A percentile compares a stretch with the other conserved stretches of the same genome.
Conservation (phyloP, 2,888 invertebrate species). For the Slavum lentiscoides region DNA sequence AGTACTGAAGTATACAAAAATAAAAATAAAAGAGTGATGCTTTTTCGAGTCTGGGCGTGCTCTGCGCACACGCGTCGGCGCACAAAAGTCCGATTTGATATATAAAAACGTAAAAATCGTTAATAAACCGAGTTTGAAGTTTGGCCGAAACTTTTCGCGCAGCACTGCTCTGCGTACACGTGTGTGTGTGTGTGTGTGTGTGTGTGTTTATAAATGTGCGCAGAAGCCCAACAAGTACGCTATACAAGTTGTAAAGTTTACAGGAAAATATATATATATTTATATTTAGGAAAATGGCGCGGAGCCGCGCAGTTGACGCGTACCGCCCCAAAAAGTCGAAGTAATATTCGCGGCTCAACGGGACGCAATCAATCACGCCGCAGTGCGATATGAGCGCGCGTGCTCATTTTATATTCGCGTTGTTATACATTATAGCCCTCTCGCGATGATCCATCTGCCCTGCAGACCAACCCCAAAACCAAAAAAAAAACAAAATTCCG, state of each 20-base stretch:
- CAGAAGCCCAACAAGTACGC: constrained; percentile 7
- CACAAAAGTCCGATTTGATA: neutral
- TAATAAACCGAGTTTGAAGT: constrained; percentile 29
- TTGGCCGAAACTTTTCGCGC: constrained; percentile 11
- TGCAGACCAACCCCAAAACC: no score
- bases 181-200: neutral
- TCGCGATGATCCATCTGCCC: neutral
- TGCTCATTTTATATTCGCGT: constrained; percentile 3
- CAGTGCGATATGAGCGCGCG: neutral
- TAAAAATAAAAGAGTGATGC: no score
- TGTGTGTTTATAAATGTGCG: neutral
- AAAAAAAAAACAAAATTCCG: no score
- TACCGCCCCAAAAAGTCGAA: neutral
- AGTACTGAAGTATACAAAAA: no score
- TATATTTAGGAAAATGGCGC: neutral
- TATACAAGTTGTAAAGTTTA: neutral
- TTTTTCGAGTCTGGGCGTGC: no score
- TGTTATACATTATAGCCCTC: constrained; percentile 1
- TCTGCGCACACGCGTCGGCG: neutral
- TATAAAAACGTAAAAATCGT: constrained; percentile 8
- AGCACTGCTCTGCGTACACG: neutral
- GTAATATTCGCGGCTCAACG: constrained; percentile 22
- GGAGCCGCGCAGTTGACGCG: neutral
- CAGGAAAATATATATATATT: neutral
- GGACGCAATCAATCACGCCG: constrained; percentile 37